Evolutionary conservation across 2,113 vertebrate genomes (phyloP).

Genomic region (Axis porcinus): DNA sequence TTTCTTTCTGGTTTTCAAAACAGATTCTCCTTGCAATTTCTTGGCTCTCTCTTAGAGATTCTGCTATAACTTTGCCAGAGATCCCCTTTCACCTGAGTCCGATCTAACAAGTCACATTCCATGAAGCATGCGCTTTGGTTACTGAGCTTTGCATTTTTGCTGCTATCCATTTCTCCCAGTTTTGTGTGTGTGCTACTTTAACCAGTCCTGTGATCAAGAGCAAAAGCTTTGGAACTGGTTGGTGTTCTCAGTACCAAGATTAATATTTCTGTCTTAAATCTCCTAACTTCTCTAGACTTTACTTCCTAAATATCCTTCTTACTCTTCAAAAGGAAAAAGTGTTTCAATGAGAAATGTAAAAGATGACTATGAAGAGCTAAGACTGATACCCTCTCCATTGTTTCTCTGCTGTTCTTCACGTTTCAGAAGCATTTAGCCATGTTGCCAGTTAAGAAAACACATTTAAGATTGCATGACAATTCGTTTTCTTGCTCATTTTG

Average conservation of each 20-base stretch:
- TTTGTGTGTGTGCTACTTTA: background rate
- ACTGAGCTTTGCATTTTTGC: background rate
- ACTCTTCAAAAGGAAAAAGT: background rate
- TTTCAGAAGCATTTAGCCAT: background rate
- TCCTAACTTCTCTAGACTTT: background rate
- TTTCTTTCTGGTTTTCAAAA: background rate
- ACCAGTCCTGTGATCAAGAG: background rate
- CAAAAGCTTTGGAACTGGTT: background rate
- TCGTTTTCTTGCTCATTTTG: background rate
- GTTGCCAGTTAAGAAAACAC: background rate
- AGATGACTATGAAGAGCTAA: background rate
- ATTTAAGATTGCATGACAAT: background rate
- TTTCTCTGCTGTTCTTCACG: background rate
- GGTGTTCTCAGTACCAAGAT: background rate
- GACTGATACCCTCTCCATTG: background rate
- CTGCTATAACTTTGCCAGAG: background rate
- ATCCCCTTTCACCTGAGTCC: background rate
- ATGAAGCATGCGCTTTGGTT: background rate
- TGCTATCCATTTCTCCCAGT: background rate
- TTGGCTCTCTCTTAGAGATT: background rate
- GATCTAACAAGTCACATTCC: background rate
- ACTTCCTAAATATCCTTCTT: background rate
- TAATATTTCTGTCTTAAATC: background rate
- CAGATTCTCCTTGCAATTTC: background rate
- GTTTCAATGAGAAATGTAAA: background rate